Conservation (phyloP, 1,140 invertebrate genomes). For the Callitettix versicolor region DNA sequence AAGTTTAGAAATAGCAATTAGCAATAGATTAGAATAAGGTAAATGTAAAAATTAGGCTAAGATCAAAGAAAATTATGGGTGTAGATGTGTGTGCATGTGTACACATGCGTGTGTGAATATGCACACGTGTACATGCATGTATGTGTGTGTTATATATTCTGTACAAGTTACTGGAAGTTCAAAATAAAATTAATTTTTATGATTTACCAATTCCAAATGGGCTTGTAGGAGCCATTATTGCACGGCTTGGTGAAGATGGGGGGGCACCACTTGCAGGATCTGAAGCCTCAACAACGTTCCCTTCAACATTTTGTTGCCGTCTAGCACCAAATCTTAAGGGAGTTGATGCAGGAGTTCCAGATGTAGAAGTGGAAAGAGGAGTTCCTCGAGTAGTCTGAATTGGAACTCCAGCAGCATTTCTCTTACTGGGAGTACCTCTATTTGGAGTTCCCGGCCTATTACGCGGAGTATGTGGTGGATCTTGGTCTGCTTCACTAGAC, state of each 20-base stretch:
- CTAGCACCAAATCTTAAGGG: constrained; percentile 12
- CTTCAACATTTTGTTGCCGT: neutral
- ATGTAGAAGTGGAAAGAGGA: neutral
- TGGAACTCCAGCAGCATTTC: neutral
- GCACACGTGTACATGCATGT: no score
- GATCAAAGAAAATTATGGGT: no score
- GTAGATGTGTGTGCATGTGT: no score
- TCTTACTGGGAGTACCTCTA: neutral
- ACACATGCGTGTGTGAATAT: no score
- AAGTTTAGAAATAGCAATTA: no score
- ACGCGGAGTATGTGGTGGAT: constrained; percentile 4
- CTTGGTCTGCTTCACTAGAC: constrained; percentile 1
- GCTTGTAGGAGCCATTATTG: constrained; percentile 7
- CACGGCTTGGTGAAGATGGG: constrained; percentile 9
- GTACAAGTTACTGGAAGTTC: no score
- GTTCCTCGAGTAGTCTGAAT: neutral
- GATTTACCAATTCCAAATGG: constrained; percentile 12
- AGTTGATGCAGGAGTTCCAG: constrained; percentile 9
- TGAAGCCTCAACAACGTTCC: constrained; percentile 20
- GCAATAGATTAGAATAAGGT: no score
- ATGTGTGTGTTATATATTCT: no score
- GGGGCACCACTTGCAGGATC: constrained; percentile 20
- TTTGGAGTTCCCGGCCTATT: neutral
- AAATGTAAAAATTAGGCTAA: no score
- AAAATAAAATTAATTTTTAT: constrained; percentile 1